Evolutionary conservation across 2,797 vertebrate species (phyloP), one percentile per base, ranked within the genome.

Genomic region (Oreonectes daqikongensis): DNA sequence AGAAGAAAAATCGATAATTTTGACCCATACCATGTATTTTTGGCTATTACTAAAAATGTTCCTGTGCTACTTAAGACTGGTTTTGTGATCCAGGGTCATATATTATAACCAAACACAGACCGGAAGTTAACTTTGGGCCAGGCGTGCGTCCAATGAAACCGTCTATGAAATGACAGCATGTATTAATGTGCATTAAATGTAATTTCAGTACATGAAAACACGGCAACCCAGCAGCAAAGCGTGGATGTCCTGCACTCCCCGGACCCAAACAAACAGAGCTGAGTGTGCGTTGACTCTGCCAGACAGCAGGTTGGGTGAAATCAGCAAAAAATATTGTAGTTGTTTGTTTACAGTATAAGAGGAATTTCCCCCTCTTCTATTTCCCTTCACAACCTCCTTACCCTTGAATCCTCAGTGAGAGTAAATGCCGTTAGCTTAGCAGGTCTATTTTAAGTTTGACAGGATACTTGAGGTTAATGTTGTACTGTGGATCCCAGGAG

Each of bases 201-300:
- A 0, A 22, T 67, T 67, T 28, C 65, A 68, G 73, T 68, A 24
- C 26, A 57, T 44, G 63, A 75, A 14, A 67, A n/a, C 40, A n/a
- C 52, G n/a, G 24, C 42, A 24, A 10, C 32, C 59, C 17, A 10
- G 10, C 52, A 38, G 53, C n/a, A 8, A 44, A 48, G 8, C 65
- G 60, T 40, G 17, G 57, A 63, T 5, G 40, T 68, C 18, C 53
- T 14, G 10, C 28, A 59, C 74, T 48, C 18, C 26, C 42, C 30
- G 61, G 72, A 66, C 63, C 50, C 35, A 66, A 52, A 75, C 35
- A 30, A 24, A 65, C 46, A 1, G 48, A 44, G 35, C 22, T 38
- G 38, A 66, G 53, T 69, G n/a, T 68, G 28, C 53, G 3, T 46
- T 57, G 42, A 76, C 40, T 48, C 53, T 38, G 26, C n/a, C 53